These are phyloP conservation scores for Rissa tridactyla DNA, from an alignment of 2,113 vertebrate genomes.

Conservation along the genomic window DNA sequence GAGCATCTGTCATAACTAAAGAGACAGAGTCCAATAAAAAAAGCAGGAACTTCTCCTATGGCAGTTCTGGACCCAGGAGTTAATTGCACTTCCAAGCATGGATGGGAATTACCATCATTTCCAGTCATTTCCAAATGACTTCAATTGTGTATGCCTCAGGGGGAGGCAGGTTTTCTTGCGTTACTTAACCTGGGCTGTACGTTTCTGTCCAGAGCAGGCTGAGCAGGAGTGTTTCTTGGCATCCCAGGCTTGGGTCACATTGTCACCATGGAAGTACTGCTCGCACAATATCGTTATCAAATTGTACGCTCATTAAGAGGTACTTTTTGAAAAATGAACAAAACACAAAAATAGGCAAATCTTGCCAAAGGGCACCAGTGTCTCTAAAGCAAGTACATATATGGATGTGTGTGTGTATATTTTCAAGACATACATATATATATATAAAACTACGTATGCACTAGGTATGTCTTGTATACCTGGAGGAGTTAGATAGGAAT, in stretches of 20 bases:
- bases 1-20: background rate
- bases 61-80: fast-evolving
- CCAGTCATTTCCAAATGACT: background rate
- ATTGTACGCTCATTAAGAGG: background rate
- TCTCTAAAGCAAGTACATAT: background rate
- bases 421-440: background rate
- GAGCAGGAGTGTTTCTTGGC: background rate
- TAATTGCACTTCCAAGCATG: background rate
- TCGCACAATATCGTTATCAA: background rate
- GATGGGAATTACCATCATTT: background rate
- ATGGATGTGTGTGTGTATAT: background rate
- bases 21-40: background rate
- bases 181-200: background rate
- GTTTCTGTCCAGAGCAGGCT: background rate
- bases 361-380: background rate
- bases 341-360: background rate
- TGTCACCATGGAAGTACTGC: background rate
- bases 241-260: background rate
- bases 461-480: background rate
- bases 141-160: background rate
- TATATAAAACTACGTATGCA: background rate
- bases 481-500: background rate
- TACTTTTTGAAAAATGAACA: background rate
- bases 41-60: background rate
- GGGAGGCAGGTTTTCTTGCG: background rate